Evolutionary conservation across 37 sponge, comb jelly and placozoan species (phyloP).

Genomic region (Geodia barretti): DNA sequence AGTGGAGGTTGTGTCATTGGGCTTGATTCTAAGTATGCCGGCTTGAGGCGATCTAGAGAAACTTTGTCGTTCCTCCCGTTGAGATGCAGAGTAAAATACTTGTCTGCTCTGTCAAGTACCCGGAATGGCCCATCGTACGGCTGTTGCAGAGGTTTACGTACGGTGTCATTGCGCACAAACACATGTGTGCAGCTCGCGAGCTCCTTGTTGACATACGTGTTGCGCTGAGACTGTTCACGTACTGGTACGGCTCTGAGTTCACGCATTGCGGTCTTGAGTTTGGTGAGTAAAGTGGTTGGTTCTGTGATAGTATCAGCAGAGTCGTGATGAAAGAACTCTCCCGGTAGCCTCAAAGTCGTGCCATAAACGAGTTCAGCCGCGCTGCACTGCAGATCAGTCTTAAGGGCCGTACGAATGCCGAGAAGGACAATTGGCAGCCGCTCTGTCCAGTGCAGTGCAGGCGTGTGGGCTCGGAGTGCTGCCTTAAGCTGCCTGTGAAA

Average conservation of each 20-base stretch:
- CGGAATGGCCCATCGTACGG: conserved; percentile 51
- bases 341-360: conserved; percentile 3
- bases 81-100: not conserved
- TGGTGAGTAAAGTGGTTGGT: too few relatives aligned
- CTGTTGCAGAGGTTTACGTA: conserved; percentile 29
- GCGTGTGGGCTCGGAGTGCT: conserved; percentile 21
- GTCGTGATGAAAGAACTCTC: not conserved
- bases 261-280: too few relatives aligned
- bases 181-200: conserved; percentile 25
- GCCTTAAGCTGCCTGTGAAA: conserved; percentile 64
- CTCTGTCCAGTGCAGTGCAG: conserved; percentile 22
- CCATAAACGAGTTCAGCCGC: conserved; percentile 52
- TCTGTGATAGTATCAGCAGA: too few relatives aligned
- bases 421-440: conserved; percentile 32
- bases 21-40: too few relatives aligned
- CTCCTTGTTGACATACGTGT: conserved; percentile 7
- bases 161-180: conserved; percentile 50
- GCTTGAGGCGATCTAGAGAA: conserved; percentile 55
- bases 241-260: too few relatives aligned
- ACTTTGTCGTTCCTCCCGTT: conserved; percentile 14
- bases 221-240: too few relatives aligned
- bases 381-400: conserved; percentile 47
- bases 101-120: conserved; percentile 5
- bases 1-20: too few relatives aligned
- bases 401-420: conserved; percentile 37